These are phyloP conservation scores for Cheiracanthium punctorium DNA, from an alignment of 2,888 invertebrate species.

Conservation along the genomic window DNA sequence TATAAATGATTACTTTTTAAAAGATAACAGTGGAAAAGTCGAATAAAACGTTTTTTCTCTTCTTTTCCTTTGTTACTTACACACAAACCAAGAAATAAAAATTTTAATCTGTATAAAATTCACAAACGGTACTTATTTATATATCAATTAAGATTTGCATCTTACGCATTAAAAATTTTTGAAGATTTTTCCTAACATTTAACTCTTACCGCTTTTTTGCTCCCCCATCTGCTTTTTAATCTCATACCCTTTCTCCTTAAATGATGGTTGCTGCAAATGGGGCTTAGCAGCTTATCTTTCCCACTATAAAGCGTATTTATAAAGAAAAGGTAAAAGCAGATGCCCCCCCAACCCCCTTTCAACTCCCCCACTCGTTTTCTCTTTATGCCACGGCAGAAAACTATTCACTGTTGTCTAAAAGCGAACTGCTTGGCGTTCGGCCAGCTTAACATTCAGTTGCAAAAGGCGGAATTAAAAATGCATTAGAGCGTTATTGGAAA, in stretches of 20 bases:
- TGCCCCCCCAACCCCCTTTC: neutral
- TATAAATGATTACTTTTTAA: neutral
- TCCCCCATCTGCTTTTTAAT: conserved; percentile 1
- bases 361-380: neutral
- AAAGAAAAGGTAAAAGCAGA: neutral
- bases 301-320: neutral
- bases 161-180: neutral
- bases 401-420: conserved; percentile 19
- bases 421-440: conserved; percentile 21
- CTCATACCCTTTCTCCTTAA: neutral
- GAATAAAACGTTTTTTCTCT: no score
- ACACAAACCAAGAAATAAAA: no score
- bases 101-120: neutral
- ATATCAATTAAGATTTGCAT: conserved; percentile 5
- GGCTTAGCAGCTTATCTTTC: conserved; percentile 14
- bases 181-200: neutral
- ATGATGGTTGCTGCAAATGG: conserved; percentile 9
- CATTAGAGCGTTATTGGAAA: conserved; percentile 69
- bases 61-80: no score
- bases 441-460: conserved; percentile 32
- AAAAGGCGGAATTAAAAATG: conserved; percentile 63
- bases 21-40: no score
- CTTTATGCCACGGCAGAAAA: neutral
- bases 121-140: neutral
- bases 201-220: neutral